A percentile compares a stretch with the other conserved stretches of the same genome.
Evolutionary conservation across 2,797 vertebrate species (phyloP).

Genomic region (Lepilemur septentrionalis): DNA sequence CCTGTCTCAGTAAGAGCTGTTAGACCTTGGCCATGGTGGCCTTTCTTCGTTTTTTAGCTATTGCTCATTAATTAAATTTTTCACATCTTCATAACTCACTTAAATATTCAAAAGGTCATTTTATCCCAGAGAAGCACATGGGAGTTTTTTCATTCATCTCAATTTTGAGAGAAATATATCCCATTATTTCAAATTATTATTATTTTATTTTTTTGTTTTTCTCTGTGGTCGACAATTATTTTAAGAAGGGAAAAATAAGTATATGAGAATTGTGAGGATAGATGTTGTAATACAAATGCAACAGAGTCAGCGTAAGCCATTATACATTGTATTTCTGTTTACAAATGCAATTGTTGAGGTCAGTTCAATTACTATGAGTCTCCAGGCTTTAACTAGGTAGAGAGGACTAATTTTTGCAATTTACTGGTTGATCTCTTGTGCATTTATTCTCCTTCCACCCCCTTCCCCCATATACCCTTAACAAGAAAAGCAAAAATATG

Average conservation of each 20-base stretch:
- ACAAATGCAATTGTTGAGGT: neutral
- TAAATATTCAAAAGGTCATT: conserved; percentile 54
- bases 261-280: neutral
- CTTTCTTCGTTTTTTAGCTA: conserved; percentile 18
- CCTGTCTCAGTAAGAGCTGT: conserved; percentile 1
- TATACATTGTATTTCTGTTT: neutral
- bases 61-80: conserved; percentile 42
- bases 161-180: conserved; percentile 44
- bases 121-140: conserved; percentile 11
- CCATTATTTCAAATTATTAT: conserved; percentile 46
- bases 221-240: neutral
- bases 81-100: neutral
- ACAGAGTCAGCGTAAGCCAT: neutral
- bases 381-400: neutral
- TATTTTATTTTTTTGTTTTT: conserved; percentile 49
- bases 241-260: neutral
- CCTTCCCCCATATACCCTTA: neutral
- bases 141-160: conserved; percentile 18
- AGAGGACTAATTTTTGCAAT: neutral
- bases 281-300: neutral
- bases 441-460: neutral
- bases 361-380: neutral
- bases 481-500: neutral
- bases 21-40: neutral
- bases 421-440: neutral